Percentiles rank a stretch among this genome's conserved stretches.
Evolutionary conservation across 1,140 invertebrate genomes (phyloP).

Genomic region (Antheraea mylitta): DNA sequence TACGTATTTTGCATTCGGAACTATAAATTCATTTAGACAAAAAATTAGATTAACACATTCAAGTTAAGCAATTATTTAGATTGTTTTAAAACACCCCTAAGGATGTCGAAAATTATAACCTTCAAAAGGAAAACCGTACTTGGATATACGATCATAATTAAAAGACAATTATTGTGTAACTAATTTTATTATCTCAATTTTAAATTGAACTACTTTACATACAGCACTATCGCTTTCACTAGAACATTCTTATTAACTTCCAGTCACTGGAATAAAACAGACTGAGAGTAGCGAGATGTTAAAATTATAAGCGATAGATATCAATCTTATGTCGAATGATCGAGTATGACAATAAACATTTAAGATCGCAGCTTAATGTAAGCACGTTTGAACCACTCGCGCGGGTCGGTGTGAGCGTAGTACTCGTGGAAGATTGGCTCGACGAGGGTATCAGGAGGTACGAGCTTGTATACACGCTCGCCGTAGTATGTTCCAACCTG

Average conservation of each 20-base stretch:
- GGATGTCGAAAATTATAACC: too few species aligned
- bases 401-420: slow-evolving; percentile 81
- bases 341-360: slow-evolving; percentile 23
- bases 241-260: neutral
- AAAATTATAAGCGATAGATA: neutral
- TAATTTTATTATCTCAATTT: slow-evolving; percentile 11
- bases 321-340: neutral
- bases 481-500: slow-evolving; percentile 91
- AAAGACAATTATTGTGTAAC: neutral
- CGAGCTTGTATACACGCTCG: slow-evolving; percentile 86
- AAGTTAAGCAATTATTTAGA: too few species aligned
- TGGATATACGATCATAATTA: neutral
- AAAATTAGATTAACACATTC: too few species aligned
- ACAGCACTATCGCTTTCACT: neutral
- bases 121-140: too few species aligned
- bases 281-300: neutral
- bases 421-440: slow-evolving; percentile 84
- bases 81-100: too few species aligned
- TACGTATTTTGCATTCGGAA: too few species aligned
- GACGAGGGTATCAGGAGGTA: slow-evolving; percentile 80
- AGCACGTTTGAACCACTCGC: slow-evolving; percentile 76
- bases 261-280: neutral
- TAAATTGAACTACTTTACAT: slow-evolving; percentile 6
- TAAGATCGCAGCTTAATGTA: slow-evolving; percentile 79
- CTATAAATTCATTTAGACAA: too few species aligned